Conservation (phyloP, 2,113 vertebrate genomes). For the Neodon shergylaensis region DNA sequence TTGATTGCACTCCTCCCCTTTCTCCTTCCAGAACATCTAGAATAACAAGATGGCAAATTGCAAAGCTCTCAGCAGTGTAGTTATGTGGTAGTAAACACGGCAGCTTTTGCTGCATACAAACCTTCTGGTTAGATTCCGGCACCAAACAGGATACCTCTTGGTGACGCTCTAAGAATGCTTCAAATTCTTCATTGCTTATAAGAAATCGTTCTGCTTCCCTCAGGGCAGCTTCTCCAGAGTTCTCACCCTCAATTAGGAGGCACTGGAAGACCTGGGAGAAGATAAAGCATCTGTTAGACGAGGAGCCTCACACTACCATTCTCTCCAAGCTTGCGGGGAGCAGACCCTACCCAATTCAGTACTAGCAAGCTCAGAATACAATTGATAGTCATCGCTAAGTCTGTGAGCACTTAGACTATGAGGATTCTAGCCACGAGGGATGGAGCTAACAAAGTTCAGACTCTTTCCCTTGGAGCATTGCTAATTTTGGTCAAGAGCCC, state of each 20-base stretch:
- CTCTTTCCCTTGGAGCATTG: too few species aligned
- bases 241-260: constrained; percentile 95
- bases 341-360: neutral
- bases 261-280: constrained; percentile 94
- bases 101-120: constrained; percentile 74
- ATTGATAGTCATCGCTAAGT: neutral
- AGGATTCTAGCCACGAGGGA: neutral
- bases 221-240: constrained; percentile 90
- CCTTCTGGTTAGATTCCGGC: constrained; percentile 96
- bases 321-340: too few species aligned
- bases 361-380: neutral
- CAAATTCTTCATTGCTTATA: constrained; percentile 91
- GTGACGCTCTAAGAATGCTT: constrained; percentile 91
- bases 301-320: too few species aligned
- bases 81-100: rapidly evolving
- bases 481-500: neutral
- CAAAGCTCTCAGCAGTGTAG: neutral
- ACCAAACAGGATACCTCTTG: constrained; percentile 90
- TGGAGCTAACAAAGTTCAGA: neutral
- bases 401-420: neutral
- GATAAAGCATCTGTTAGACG: constrained; percentile 81
- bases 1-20: rapidly evolving
- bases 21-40: neutral
- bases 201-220: constrained; percentile 93
- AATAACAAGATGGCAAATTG: rapidly evolving